phyloP scores from a whole-genome alignment of 2,888 invertebrate species.

The Oasisia sp. region DNA sequence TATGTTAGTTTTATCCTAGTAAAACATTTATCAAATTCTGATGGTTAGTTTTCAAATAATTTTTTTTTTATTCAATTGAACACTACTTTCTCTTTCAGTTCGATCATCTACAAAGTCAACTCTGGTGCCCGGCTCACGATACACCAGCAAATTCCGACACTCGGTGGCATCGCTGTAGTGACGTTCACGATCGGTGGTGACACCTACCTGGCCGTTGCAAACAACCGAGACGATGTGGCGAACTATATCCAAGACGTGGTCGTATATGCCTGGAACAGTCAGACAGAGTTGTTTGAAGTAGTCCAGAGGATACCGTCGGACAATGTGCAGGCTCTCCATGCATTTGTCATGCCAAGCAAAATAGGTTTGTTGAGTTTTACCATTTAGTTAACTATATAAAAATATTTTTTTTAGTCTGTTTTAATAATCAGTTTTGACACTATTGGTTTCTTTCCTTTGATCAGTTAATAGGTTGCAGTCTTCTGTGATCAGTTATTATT shows the following conservation, averaged over 20 bases:
- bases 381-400: not conserved
- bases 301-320: conserved; percentile 52
- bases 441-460: too few species aligned
- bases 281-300: conserved; percentile 47
- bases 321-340: conserved; percentile 45
- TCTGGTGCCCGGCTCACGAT: conserved; percentile 49
- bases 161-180: conserved; percentile 52
- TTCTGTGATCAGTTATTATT: too few species aligned
- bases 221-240: conserved; percentile 51
- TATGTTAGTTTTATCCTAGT: too few species aligned
- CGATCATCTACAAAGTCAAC: conserved; percentile 55
- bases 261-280: conserved; percentile 55
- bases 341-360: conserved; percentile 18
- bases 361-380: not conserved
- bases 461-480: too few species aligned
- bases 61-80: too few species aligned
- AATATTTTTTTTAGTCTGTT: too few species aligned
- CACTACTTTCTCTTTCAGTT: conserved; percentile 46
- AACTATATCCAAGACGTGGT: conserved; percentile 37
- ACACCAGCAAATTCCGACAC: conserved; percentile 55
- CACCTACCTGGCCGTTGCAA: conserved; percentile 53
- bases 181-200: conserved; percentile 45
- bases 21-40: too few species aligned
- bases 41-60: too few species aligned
- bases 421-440: too few species aligned